Evolutionary conservation across 2,113 vertebrate species (phyloP).

Genomic region (Gallinago undulata): DNA sequence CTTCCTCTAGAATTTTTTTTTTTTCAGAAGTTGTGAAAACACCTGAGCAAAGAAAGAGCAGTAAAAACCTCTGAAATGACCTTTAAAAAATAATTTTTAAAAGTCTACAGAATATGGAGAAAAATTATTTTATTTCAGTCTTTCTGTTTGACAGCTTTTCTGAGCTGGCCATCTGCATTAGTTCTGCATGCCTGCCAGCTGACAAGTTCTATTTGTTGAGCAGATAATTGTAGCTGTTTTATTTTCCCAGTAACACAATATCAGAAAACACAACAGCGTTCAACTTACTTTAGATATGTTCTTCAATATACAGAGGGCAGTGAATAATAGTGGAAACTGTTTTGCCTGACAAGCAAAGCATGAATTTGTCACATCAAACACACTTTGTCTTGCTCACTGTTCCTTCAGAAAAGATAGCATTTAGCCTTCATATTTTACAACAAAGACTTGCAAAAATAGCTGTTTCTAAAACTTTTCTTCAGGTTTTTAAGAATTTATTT

Average conservation of each 20-base stretch:
- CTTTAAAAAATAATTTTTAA: not conserved
- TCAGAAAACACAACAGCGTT: constrained; percentile 45
- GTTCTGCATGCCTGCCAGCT: constrained; percentile 38
- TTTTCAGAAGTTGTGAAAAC: not conserved
- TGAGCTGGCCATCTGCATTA: constrained; percentile 57
- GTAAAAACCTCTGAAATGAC: not conserved
- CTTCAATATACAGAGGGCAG: constrained; percentile 46
- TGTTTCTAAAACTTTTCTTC: not conserved
- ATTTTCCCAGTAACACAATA: constrained; percentile 48
- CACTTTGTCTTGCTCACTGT: constrained; percentile 22
- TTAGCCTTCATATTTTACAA: constrained; percentile 27
- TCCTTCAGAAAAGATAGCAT: constrained; percentile 21
- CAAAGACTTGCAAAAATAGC: not conserved
- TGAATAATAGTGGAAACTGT: constrained; percentile 59
- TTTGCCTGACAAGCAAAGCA: constrained; percentile 62
- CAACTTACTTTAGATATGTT: constrained; percentile 31
- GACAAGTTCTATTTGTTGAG: constrained; percentile 65
- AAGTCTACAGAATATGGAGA: not conserved
- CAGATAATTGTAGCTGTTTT: constrained; percentile 62
- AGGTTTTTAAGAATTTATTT: not conserved
- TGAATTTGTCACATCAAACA: constrained; percentile 56
- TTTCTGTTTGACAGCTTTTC: constrained; percentile 43
- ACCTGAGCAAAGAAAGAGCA: not conserved
- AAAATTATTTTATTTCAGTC: constrained; percentile 19
- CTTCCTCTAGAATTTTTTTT: not conserved